Base-by-base conservation (phyloP, 2,797 vertebrate species). In the Melanotaenia maccullochi region DNA sequence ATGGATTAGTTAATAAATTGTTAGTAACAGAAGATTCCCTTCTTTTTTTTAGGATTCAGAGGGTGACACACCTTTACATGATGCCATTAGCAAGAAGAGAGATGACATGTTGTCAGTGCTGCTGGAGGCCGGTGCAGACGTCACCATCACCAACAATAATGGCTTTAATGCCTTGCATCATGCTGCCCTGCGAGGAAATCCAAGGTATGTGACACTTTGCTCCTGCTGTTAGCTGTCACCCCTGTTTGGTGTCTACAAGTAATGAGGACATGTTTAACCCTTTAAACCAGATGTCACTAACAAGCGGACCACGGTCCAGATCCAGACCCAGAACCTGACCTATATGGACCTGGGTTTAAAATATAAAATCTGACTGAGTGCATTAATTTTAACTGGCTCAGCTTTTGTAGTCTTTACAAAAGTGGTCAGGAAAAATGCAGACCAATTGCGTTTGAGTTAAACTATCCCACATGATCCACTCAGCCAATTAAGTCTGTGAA, bases 91-190 rank as follows among this genome's bases (percentile, higher is more conserved):
- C 93, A 99, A 99, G 90, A 99, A 99, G 77, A 94, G 98, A 69
- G 98, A 99, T 75, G 98, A 99, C 92, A 99, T 99, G 91, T 93
- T 99, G 80, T 99, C 98, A 2, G 98, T 99, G 16, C 92, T 99
- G 84, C 86, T 99, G 76, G 98, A 99, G 91, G 97, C 98, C 22
- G 97, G 97, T 25, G 98, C 98, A 36, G 98, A 99, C 66, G 97
- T 99, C 88, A 99, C 98, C 61, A 98, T 99, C 89, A 99, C 98
- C 67, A 99, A 99, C 93, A 99, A 99, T 87, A 99, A 99, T 1
- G 98, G 98, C 11, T 99, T 99, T 90, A 99, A 99, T 60, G 98
- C 98, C 61, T 95, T 99, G 65, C 98, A 99, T 83, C 98, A 99
- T 0, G 98, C 98, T 13, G 97, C 98, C 9, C 93, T 99, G 52